Conservation (phyloP, 1,140 invertebrate species). For the Bombus polaris region DNA sequence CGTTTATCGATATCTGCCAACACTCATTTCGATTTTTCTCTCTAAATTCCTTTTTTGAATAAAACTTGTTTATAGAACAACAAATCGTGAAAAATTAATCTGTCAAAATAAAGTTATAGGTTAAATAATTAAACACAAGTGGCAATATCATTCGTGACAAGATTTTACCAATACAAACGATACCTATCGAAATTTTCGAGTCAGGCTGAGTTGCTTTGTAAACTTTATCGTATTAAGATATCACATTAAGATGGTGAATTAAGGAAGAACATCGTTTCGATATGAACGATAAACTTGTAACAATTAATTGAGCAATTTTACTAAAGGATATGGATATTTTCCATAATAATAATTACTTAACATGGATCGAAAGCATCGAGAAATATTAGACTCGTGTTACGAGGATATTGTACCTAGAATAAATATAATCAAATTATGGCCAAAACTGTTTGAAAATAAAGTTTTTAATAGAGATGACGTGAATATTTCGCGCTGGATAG, state of each 20-base stretch:
- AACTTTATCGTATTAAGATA: not conserved
- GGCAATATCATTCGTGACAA: not conserved
- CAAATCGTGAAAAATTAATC: too few relatives aligned
- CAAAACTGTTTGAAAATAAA: constrained; percentile 68
- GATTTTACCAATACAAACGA: not conserved
- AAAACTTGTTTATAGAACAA: not conserved
- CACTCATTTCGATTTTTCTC: not conserved
- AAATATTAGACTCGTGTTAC: constrained; percentile 64
- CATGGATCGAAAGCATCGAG: constrained; percentile 69
- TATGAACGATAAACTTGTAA: not conserved
- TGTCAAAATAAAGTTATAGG: too few relatives aligned
- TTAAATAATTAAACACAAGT: not conserved
- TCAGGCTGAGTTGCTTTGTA: not conserved
- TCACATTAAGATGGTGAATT: too few relatives aligned
- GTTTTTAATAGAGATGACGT: constrained; percentile 72
- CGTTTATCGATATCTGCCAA: not conserved
- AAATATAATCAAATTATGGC: constrained; percentile 67
- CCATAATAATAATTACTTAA: not conserved
- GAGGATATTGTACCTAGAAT: constrained; percentile 59
- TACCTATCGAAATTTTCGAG: not conserved
- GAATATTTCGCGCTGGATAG: constrained; percentile 71
- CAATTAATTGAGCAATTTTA: not conserved
- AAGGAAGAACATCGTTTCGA: not conserved
- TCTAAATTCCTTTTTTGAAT: not conserved
- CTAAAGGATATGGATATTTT: not conserved